Base-by-base conservation (phyloP, 2,888 invertebrate species). In the Leptinotarsa peninsularis region DNA sequence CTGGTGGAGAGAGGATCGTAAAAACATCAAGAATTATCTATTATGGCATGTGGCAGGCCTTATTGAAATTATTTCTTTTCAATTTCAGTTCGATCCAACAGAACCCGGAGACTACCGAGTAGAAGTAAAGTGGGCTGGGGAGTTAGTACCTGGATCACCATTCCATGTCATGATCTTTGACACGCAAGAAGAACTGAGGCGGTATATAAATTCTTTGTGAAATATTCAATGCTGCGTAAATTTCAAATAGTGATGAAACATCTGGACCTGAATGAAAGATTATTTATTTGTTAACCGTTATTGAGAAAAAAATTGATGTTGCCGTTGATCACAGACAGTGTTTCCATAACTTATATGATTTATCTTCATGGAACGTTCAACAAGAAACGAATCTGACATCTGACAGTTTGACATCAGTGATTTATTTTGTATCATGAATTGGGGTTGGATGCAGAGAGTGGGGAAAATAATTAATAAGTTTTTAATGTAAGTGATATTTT, bases 91-190 rank as follows among this genome's bases (percentile, higher is more conserved):
- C 88, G 98, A 99, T 88, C 99, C 99, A 76, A 98, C 98, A 72
- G 99, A 99, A 88, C 98, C 98, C 4, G 99, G 99, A 50, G 98
- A 99, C 89, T 99, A 99, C 89, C 92, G 98, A 78, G 97, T 99
- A 63, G 98, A 98, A 88, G 97, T 98, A 3, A 95, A 95, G 88
- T 99, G 99, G 99, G 98, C 99, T 4, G 98, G 97, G 27, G 96
- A 98, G 81, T 94, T 98, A 86, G 98, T 99, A 33, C 98, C 98
- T 69, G 99, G 99, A 72, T 98, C 98, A 63, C 99, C 99, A 0
- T 99, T 99, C 92, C 95, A 96, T 78, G 98, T 99, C 80, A 96
- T 98, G 95, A 99, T 99, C 84, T 98, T 99, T 89, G 99, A 99
- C 89, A 99, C 99, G 13, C 97, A 98, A 88, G 97, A 98, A 88